phyloP scores from a whole-genome alignment of 2,888 invertebrate species.

The Eucera pruinosa region DNA sequence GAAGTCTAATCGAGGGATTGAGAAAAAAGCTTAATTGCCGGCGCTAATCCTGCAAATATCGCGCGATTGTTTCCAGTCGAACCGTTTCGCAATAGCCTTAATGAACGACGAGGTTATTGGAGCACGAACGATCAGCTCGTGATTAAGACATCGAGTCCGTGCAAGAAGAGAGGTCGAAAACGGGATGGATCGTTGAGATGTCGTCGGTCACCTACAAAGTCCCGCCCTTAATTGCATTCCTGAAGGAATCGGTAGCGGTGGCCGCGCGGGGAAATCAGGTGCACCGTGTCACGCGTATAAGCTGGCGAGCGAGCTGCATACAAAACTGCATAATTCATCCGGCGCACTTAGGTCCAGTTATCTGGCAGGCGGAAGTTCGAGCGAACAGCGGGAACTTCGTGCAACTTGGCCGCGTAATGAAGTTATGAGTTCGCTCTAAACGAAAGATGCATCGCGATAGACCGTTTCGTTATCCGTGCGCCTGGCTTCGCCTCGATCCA shows the following conservation, averaged over 20 bases:
- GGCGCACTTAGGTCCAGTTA: slow-evolving; percentile 57
- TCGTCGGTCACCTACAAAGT: slow-evolving; percentile 29
- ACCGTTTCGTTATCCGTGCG: slow-evolving; percentile 36
- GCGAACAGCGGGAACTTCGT: slow-evolving; percentile 34
- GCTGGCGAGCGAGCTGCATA: slow-evolving; percentile 47
- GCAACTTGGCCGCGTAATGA: slow-evolving; percentile 52
- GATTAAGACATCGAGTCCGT: slow-evolving; percentile 21
- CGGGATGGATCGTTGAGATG: not conserved
- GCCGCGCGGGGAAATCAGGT: slow-evolving; percentile 35
- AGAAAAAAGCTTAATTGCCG: not conserved
- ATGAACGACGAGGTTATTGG: slow-evolving; percentile 36
- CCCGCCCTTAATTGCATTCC: slow-evolving; percentile 77
- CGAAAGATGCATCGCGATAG: slow-evolving; percentile 57
- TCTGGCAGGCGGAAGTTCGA: slow-evolving; percentile 48
- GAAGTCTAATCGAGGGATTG: not conserved
- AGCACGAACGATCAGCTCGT: not conserved
- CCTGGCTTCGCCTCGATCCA: not conserved
- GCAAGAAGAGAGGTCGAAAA: not conserved
- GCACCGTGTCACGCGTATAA: slow-evolving; percentile 25
- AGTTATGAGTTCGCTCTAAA: slow-evolving; percentile 43
- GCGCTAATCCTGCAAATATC: not conserved
- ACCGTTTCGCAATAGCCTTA: slow-evolving; percentile 3
- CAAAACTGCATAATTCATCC: slow-evolving; percentile 70
- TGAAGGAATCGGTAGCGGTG: slow-evolving; percentile 55
- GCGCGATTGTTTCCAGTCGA: slow-evolving; percentile 10